Percentiles rank a stretch among this genome's conserved stretches.
phyloP scores from a whole-genome alignment of 2,797 vertebrate genomes.

The Notolabrus celidotus region DNA sequence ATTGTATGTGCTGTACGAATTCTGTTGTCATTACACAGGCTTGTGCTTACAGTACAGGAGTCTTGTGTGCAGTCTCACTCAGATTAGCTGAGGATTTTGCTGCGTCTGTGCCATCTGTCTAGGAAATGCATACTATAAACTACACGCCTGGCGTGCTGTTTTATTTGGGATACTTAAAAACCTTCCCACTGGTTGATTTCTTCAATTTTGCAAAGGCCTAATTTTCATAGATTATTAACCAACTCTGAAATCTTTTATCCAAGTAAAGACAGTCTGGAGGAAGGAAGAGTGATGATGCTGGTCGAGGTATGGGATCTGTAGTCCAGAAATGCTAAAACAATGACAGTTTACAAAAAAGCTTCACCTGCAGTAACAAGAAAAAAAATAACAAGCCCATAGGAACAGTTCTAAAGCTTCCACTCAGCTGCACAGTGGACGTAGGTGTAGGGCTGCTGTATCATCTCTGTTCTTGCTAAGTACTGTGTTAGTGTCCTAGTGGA shows the following conservation, averaged over 20 bases:
- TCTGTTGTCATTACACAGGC: conserved; percentile 46
- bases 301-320: conserved; percentile 3
- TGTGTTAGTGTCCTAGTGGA: conserved; percentile 18
- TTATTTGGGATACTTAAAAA: conserved; percentile 14
- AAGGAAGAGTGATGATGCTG: conserved; percentile 1
- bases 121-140: conserved; percentile 46
- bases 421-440: conserved; percentile 11
- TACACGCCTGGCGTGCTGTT: conserved; percentile 19
- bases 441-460: conserved; percentile 50
- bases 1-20: conserved; percentile 17
- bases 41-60: conserved; percentile 43
- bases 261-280: conserved; percentile 15
- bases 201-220: conserved; percentile 6
- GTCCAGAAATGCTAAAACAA: conserved; percentile 40
- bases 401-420: conserved; percentile 31
- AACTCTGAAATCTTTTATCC: conserved; percentile 14
- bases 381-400: conserved; percentile 31
- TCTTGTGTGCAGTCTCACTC: conserved; percentile 58
- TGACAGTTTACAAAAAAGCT: conserved; percentile 43
- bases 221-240: conserved; percentile 16
- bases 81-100: conserved; percentile 79
- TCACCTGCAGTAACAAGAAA: conserved; percentile 26
- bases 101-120: conserved; percentile 75
- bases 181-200: conserved; percentile 19
- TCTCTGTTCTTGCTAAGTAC: conserved; percentile 35